These are phyloP conservation scores for Lanius ludovicianus DNA, from an alignment of 2,113 vertebrate species.

Conservation along the genomic window DNA sequence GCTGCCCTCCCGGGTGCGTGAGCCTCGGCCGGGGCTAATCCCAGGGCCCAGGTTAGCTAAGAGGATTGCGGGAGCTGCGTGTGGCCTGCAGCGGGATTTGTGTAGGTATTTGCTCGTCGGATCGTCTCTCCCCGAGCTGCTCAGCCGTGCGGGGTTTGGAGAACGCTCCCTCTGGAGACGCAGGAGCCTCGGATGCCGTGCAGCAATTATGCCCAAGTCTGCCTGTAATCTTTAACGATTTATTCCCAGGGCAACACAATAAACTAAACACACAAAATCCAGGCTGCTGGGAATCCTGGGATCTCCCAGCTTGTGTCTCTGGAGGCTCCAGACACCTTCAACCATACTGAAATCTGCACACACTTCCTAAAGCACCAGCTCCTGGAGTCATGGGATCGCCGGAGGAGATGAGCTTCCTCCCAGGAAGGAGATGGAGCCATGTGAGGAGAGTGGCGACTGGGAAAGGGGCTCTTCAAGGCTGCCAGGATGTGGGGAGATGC, in stretches of 20 bases:
- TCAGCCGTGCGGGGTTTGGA: conserved; percentile 20
- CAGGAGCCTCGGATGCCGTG: neutral
- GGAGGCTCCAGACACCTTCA: neutral
- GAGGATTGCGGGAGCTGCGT: conserved; percentile 3
- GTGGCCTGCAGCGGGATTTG: conserved; percentile 31
- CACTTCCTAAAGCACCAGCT: neutral
- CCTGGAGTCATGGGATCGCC: neutral
- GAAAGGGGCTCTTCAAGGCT: neutral
- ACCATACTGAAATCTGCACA: neutral
- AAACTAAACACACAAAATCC: conserved; percentile 63
- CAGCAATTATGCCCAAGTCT: conserved; percentile 38
- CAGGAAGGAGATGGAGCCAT: neutral
- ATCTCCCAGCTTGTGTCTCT: conserved; percentile 28
- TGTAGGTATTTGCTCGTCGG: conserved; percentile 14
- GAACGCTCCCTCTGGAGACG: conserved; percentile 42
- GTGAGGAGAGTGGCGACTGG: neutral
- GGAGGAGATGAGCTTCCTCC: neutral
- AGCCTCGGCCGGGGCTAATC: neutral
- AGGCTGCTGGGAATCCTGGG: conserved; percentile 41
- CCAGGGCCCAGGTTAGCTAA: neutral
- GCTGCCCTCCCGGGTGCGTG: neutral
- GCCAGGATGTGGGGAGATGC: neutral
- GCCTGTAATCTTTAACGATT: conserved; percentile 34
- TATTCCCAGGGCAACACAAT: conserved; percentile 62
- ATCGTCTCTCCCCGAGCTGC: conserved; percentile 9